Percentiles rank a stretch among this genome's conserved stretches.
These are phyloP conservation scores for Pachymerium ferrugineum DNA, from an alignment of 2,888 invertebrate species.

Conservation along the genomic window DNA sequence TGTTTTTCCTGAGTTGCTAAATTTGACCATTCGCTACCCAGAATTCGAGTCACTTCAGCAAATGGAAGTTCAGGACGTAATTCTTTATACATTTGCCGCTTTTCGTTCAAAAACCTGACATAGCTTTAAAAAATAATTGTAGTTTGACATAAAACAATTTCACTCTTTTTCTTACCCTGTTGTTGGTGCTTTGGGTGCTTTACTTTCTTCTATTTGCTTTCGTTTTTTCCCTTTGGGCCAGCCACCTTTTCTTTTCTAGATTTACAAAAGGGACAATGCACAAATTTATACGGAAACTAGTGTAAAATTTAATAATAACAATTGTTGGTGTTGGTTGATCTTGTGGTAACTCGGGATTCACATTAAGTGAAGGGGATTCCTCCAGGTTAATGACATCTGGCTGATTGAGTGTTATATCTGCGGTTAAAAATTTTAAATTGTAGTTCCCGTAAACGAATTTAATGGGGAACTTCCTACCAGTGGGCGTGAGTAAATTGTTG, in stretches of 20 bases:
- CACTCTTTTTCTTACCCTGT: slow-evolving; percentile 48
- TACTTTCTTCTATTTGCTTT: slow-evolving; percentile 51
- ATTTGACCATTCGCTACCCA: slow-evolving; percentile 57
- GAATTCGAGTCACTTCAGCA: slow-evolving; percentile 55
- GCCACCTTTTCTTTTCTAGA: slow-evolving; percentile 55
- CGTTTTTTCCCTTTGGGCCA: slow-evolving; percentile 59
- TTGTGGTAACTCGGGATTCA: neutral
- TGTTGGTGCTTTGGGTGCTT: slow-evolving; percentile 56
- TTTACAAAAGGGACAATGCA: too few species aligned
- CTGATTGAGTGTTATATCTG: neutral
- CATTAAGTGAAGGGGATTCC: neutral
- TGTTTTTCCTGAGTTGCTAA: slow-evolving; percentile 54
- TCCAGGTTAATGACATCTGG: neutral
- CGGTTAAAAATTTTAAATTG: neutral
- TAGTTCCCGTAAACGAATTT: neutral
- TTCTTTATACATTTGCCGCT: slow-evolving; percentile 53
- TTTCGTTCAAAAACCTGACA: slow-evolving; percentile 55
- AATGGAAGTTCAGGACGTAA: slow-evolving; percentile 51
- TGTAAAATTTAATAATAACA: too few species aligned
- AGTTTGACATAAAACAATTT: neutral
- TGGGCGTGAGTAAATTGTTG: neutral
- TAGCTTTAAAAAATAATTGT: slow-evolving; percentile 48
- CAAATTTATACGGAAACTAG: too few species aligned
- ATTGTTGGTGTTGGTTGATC: neutral
- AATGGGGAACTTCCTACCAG: neutral